These are phyloP conservation scores for Torymus tubicola DNA, from an alignment of 2,888 invertebrate species.

Conservation along the genomic window DNA sequence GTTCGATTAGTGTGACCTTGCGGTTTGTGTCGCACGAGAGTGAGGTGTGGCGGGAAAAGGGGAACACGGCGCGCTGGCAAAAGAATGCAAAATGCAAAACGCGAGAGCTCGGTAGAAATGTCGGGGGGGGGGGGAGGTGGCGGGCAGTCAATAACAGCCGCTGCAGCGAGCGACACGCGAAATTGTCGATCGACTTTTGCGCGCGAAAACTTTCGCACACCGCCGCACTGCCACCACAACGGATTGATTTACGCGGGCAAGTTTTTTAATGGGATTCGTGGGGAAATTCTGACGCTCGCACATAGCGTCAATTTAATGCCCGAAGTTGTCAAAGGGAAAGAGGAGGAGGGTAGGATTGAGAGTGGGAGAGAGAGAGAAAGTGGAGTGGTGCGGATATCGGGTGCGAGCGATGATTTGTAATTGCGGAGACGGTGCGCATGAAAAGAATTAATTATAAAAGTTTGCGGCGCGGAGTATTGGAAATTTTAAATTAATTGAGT, in stretches of 20 bases:
- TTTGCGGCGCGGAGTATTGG: background rate
- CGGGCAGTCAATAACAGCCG: constrained; percentile 49
- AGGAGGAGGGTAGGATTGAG: too few species aligned
- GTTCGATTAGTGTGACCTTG: constrained; percentile 54
- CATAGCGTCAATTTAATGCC: constrained; percentile 20
- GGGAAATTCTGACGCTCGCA: constrained; percentile 17
- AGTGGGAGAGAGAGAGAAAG: too few species aligned
- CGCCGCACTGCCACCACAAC: constrained; percentile 1
- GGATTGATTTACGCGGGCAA: constrained; percentile 50
- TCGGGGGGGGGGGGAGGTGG: background rate
- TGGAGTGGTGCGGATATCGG: too few species aligned
- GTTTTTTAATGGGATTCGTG: constrained; percentile 51
- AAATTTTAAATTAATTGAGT: background rate
- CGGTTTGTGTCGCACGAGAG: constrained; percentile 30
- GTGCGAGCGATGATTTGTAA: constrained; percentile 10
- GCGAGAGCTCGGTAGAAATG: constrained; percentile 11
- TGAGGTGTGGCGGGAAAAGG: constrained; percentile 20
- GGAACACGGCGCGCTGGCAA: background rate
- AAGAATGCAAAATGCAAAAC: constrained; percentile 34
- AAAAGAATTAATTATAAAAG: constrained; percentile 2
- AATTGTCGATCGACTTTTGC: constrained; percentile 50
- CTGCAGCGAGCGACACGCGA: constrained; percentile 9
- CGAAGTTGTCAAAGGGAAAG: too few species aligned
- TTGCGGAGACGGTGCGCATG: background rate
- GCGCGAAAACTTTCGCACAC: constrained; percentile 24